Base-by-base conservation (phyloP, 2,113 vertebrate genomes). In the Upupa epops region DNA sequence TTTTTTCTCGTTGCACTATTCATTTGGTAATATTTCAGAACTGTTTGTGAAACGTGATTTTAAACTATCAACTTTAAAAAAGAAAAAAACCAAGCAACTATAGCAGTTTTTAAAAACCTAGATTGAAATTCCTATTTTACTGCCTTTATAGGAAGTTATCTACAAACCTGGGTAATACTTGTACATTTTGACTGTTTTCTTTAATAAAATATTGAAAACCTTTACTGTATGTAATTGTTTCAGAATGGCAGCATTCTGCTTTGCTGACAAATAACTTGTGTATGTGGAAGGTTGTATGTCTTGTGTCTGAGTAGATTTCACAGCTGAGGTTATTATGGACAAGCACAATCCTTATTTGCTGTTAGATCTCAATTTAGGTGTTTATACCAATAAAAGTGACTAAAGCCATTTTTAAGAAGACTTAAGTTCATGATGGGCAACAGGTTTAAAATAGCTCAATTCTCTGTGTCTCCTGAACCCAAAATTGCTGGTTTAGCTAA, bases 161-260 rank as follows among this genome's bases (percentile, higher is more conserved):
- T 95, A 90, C 93, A 86, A 96, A 95, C 90, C 94, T 88, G 91
- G 95, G 86, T 95, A 96, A 94, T 89, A 94, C 92, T 96, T 97
- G 94, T 97, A 96, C 92, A 96, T 97, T 96, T 97, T 96, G 96
- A 97, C 97, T 97, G 96, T 96, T 97, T 92, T 97, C 95, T 97
- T 97, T 97, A 97, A 97, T 96, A 97, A 96, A 97, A 92, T 90
- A 87, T 92, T 91, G 95, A 96, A 96, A 96, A 96, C 93, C 93
- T 97, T 96, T 95, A 92, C 94, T 97, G 97, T 97, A 96, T 92
- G 96, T 93, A 96, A 96, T 97, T 95, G 91, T 97, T 97, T 96
- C 94, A 91, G 95, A 96, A 95, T 96, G 95, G 86, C 94, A 95
- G 91, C 92, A 96, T 96, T 96, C 94, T 97, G 97, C 96, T 97